These are phyloP conservation scores for Actias luna DNA, from an alignment of 2,888 invertebrate species.

Conservation along the genomic window DNA sequence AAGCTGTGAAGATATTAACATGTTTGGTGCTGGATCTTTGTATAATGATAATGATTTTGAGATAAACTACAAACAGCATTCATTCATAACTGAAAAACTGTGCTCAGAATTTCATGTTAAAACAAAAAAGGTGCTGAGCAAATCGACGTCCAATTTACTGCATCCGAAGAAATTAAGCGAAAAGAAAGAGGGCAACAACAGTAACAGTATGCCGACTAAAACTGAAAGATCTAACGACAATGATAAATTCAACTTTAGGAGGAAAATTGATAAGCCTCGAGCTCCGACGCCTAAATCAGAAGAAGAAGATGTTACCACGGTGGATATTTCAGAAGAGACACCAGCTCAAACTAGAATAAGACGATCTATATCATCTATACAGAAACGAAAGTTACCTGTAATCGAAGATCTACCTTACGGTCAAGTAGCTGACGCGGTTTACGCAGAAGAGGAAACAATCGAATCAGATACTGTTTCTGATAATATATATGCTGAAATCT, in stretches of 20 bases:
- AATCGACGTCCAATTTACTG: slow-evolving; percentile 83
- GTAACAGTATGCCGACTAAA: slow-evolving; percentile 78
- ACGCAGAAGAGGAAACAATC: slow-evolving; percentile 66
- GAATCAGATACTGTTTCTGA: slow-evolving; percentile 77
- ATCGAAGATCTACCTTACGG: slow-evolving; percentile 87
- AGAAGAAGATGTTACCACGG: slow-evolving; percentile 57
- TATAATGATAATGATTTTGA: slow-evolving; percentile 81
- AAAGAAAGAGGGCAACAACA: slow-evolving; percentile 74
- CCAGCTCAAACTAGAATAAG: slow-evolving; percentile 74
- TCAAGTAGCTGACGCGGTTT: slow-evolving; percentile 85
- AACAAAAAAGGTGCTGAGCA: slow-evolving; percentile 84
- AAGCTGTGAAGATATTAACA: slow-evolving; percentile 78
- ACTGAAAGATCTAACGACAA: slow-evolving; percentile 62
- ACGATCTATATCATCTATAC: slow-evolving; percentile 78
- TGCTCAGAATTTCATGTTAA: slow-evolving; percentile 88
- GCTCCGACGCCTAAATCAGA: slow-evolving; percentile 75
- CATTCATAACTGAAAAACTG: slow-evolving; percentile 85
- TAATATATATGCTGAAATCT: slow-evolving; percentile 88
- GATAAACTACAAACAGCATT: slow-evolving; percentile 81
- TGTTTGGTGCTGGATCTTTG: slow-evolving; percentile 80
- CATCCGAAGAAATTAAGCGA: slow-evolving; percentile 81
- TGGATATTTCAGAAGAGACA: slow-evolving; percentile 71
- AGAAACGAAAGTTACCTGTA: slow-evolving; percentile 77
- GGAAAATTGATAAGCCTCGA: slow-evolving; percentile 75
- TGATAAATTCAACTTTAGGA: slow-evolving; percentile 73